Base-by-base conservation (phyloP, 2,797 vertebrate species). In the Eulemur rubriventer region DNA sequence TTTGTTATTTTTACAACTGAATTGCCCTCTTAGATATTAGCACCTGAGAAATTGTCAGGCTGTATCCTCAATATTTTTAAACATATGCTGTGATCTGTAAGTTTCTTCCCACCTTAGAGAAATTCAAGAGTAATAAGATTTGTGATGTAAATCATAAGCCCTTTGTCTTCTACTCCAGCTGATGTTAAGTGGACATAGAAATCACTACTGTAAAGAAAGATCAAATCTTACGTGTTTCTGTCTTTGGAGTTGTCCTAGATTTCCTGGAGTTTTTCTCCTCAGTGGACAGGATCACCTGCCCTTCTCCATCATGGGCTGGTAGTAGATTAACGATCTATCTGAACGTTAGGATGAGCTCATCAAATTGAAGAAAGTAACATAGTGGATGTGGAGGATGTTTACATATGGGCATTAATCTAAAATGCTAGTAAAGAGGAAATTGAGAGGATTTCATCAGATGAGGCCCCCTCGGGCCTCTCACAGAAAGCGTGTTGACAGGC, bases 61-160 rank as follows among this genome's bases (percentile, higher is more conserved):
- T 13, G 1, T 73, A 61, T 48, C 30, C 12, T 38, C 50, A 46
- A 1, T 95, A 48, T 84, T 78, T 94, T 76, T 43, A 93, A 63
- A 55, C 26, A 67, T 26, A 6, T 59, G 8, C 38, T 46, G 2
- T 80, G 73, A 69, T 65, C 50, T 96, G 14, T 81, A 84, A 35
- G 7, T 89, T 67, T 94, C 43, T 10, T 75, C 30, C 35, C 28
- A 63, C 18, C 22, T 46, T 61, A 95, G 28, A 94, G 33, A 94
- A 69, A 87, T 87, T 81, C 57, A 67, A 67, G 69, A 83, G 16
- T 46, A 79, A 22, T 65, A 16, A 73, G 55, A 67, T 81, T 89
- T 78, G 61, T 91, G 48, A 30, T 67, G 46, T 83, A 89, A 84
- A 63, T 80, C 18, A 18, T 18, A 82, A 85, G 72, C 46, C 11